A percentile compares a stretch with the other conserved stretches of the same genome.
Evolutionary conservation across 1,140 invertebrate genomes (phyloP).

Genomic region (Schlechtendalia chinensis): DNA sequence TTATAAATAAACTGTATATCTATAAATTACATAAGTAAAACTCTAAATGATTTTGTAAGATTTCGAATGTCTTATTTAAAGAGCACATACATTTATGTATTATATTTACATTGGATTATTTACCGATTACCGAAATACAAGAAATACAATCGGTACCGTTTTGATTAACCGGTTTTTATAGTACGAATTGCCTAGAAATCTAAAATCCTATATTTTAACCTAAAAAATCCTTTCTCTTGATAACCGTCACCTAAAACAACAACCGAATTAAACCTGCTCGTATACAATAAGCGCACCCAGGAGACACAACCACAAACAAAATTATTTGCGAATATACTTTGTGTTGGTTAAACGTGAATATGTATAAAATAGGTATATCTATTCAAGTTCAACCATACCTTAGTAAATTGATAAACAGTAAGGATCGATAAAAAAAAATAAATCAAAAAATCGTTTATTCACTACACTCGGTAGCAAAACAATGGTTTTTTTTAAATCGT

Average conservation of each 20-base stretch:
- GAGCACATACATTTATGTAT: not conserved
- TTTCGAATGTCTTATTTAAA: not conserved
- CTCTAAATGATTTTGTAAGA: not conserved
- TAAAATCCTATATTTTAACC: constrained; percentile 15
- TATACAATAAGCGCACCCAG: not conserved
- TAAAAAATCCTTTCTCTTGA: constrained; percentile 16
- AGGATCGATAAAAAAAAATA: constrained; percentile 3
- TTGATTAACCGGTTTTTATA: constrained; percentile 25
- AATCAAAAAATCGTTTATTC: not conserved
- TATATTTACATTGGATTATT: not conserved
- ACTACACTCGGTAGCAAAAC: constrained; percentile 15
- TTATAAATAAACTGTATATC: not conserved
- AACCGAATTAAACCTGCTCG: not conserved
- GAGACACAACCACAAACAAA: not conserved
- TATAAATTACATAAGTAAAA: not conserved
- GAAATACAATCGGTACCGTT: not conserved
- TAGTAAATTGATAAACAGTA: not conserved
- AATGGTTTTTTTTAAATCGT: constrained; percentile 39
- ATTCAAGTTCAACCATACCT: not conserved
- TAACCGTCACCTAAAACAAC: not conserved
- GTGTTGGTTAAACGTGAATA: not conserved
- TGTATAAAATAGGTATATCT: not conserved
- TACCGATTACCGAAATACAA: not conserved
- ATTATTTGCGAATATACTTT: not conserved
- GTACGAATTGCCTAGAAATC: constrained; percentile 15